Conservation (phyloP, 2,888 invertebrate species). For the Argyresthia albistria region DNA sequence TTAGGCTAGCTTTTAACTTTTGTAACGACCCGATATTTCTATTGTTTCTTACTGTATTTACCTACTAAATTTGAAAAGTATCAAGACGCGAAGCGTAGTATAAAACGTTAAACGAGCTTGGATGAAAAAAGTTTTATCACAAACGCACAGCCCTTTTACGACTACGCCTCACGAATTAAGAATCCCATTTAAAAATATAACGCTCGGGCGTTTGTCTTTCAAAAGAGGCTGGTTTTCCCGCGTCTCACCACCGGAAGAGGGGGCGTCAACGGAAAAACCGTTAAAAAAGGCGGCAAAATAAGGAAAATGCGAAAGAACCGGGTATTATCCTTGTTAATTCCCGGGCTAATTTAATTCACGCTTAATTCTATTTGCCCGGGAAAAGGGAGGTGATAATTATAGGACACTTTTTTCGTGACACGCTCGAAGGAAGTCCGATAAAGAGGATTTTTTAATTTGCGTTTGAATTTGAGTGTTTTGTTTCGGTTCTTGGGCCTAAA, state of each 20-base stretch:
- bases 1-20: too few species aligned
- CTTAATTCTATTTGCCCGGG: constrained; percentile 70
- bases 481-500: not conserved
- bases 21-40: too few species aligned
- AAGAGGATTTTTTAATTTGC: constrained; percentile 12
- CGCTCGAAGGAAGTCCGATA: constrained; percentile 29
- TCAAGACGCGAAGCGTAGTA: not conserved
- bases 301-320: constrained; percentile 48
- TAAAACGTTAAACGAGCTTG: not conserved
- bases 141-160: not conserved
- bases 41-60: too few species aligned
- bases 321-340: constrained; percentile 71
- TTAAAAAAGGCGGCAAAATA: constrained; percentile 45
- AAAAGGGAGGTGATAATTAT: constrained; percentile 69
- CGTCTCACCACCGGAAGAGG: constrained; percentile 22
- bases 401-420: constrained; percentile 48
- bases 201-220: constrained; percentile 19
- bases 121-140: not conserved
- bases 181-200: constrained; percentile 19
- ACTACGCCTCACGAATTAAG: constrained; percentile 16
- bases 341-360: constrained; percentile 67
- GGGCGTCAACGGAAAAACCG: constrained; percentile 39
- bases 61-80: not conserved
- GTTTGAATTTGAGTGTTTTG: constrained; percentile 17
- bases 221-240: constrained; percentile 39